These are phyloP conservation scores for Acestrorhynchus altus DNA, from an alignment of 2,797 vertebrate genomes.

Conservation along the genomic window DNA sequence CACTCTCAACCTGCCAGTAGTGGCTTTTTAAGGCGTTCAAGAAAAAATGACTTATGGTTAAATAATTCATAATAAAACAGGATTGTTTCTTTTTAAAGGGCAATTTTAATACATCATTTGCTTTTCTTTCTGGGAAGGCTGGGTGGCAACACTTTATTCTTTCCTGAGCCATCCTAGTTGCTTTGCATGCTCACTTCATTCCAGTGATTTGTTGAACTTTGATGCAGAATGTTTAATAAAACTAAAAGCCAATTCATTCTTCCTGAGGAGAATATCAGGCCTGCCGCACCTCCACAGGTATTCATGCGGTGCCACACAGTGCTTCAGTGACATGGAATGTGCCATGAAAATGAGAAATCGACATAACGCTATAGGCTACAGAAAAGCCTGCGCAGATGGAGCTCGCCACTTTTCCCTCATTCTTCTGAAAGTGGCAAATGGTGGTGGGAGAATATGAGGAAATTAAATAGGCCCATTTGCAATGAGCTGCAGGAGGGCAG, in stretches of 20 bases:
- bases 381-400: conserved; percentile 45
- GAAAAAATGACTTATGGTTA: too few relatives aligned
- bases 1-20: too few relatives aligned
- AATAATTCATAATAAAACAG: too few relatives aligned
- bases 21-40: too few relatives aligned
- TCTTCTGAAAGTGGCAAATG: conserved; percentile 29
- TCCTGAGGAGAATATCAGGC: conserved; percentile 51
- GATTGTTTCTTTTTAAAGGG: too few relatives aligned
- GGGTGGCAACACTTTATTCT: conserved; percentile 71
- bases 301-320: conserved; percentile 31
- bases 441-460: conserved; percentile 53
- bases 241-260: conserved; percentile 61
- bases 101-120: too few relatives aligned
- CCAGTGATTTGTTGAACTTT: conserved; percentile 56
- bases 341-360: conserved; percentile 47
- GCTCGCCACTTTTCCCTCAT: conserved; percentile 28
- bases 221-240: conserved; percentile 64
- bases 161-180: conserved; percentile 62
- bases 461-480: conserved; percentile 65
- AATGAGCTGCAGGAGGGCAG: conserved; percentile 62
- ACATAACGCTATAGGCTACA: conserved; percentile 40
- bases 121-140: too few relatives aligned
- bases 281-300: conserved; percentile 55
- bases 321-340: conserved; percentile 40
- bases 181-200: conserved; percentile 60